Conservation (phyloP, 2,888 invertebrate genomes). For the Diarsia brunnea region DNA sequence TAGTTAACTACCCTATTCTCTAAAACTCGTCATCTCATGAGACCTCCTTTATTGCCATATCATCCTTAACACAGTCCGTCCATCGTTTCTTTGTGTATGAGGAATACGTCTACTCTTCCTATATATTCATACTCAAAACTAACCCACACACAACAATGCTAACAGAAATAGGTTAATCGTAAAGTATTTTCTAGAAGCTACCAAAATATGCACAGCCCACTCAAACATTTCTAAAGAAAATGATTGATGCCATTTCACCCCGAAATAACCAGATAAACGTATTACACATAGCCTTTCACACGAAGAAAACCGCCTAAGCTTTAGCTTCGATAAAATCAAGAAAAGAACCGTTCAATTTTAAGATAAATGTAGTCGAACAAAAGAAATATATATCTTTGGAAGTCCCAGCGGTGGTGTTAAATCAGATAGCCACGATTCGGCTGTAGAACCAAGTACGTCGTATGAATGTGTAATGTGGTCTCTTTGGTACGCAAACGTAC, state of each 20-base stretch:
- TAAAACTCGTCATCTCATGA: too few relatives aligned
- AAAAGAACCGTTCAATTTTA: conserved; percentile 20
- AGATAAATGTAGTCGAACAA: conserved; percentile 32
- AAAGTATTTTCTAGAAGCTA: not conserved
- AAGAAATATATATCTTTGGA: conserved; percentile 47
- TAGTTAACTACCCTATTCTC: too few relatives aligned
- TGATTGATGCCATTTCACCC: not conserved
- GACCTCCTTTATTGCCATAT: too few relatives aligned
- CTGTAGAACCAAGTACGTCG: conserved; percentile 19
- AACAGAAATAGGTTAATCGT: not conserved
- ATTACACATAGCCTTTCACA: not conserved
- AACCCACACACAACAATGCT: not conserved
- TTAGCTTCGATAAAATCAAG: not conserved
- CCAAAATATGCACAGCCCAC: not conserved
- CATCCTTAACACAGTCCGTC: too few relatives aligned
- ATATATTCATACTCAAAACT: too few relatives aligned
- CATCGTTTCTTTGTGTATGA: too few relatives aligned
- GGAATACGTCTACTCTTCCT: too few relatives aligned
- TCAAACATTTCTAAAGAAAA: not conserved
- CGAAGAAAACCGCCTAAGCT: not conserved
- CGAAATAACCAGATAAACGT: not conserved
- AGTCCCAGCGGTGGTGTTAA: conserved; percentile 49
- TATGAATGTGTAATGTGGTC: conserved; percentile 48
- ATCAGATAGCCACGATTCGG: conserved; percentile 51
- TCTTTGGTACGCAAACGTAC: conserved; percentile 25